These are phyloP conservation scores for Mesocentrotus franciscanus DNA, from an alignment of 53 echinoderm and acorn worm species.

Conservation along the genomic window DNA sequence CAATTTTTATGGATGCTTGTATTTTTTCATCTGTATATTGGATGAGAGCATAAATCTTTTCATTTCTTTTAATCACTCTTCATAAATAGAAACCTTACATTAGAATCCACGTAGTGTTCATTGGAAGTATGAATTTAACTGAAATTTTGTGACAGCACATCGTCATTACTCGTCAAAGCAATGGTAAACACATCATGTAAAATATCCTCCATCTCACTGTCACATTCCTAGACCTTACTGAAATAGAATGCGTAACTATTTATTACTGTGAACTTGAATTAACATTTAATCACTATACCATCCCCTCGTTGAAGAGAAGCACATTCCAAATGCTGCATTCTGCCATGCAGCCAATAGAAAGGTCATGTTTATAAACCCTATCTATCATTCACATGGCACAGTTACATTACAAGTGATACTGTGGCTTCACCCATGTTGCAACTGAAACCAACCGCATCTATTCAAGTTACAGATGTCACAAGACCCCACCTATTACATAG, in stretches of 20 bases:
- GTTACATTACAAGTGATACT: neutral
- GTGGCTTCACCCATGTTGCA: neutral
- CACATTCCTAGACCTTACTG: slow-evolving; percentile 3
- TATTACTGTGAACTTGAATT: slow-evolving; percentile 33
- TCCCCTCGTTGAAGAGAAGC: neutral
- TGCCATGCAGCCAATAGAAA: neutral
- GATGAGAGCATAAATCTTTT: too few species aligned
- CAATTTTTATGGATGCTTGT: neutral
- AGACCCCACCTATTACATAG: neutral
- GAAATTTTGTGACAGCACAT: neutral
- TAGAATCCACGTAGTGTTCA: neutral
- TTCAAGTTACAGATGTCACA: neutral
- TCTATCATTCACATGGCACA: slow-evolving; percentile 42
- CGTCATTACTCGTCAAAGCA: neutral
- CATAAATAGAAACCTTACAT: too few species aligned
- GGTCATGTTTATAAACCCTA: slow-evolving; percentile 40
- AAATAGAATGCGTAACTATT: slow-evolving; percentile 24
- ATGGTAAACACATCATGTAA: neutral
- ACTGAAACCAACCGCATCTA: neutral
- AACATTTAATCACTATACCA: slow-evolving; percentile 34
- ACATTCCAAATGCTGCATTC: slow-evolving; percentile 33
- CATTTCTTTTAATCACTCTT: neutral
- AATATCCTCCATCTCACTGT: neutral
- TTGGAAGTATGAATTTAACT: neutral
- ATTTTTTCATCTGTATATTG: neutral